phyloP scores from a whole-genome alignment of 2,888 invertebrate genomes.

The Heterodera filipjevi region DNA sequence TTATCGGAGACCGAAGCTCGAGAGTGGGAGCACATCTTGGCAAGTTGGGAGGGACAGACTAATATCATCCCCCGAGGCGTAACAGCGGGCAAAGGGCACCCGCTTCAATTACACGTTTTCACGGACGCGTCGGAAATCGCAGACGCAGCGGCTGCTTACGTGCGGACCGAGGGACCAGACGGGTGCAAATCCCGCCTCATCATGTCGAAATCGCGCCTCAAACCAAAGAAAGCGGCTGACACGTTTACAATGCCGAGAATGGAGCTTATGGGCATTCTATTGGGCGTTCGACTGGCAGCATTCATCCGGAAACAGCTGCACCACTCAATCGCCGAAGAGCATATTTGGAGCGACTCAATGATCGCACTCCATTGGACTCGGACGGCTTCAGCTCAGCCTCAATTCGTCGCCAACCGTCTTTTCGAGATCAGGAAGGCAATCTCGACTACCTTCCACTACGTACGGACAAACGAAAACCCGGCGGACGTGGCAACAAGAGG shows the following conservation, averaged over 20 bases:
- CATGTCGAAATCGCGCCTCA: conserved; percentile 15
- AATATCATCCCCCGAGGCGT: not conserved
- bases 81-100: not conserved
- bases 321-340: not conserved
- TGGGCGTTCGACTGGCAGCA: not conserved
- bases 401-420: conserved; percentile 24
- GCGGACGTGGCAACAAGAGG: conserved; percentile 32
- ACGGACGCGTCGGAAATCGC: conserved; percentile 40
- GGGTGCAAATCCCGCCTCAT: conserved; percentile 12
- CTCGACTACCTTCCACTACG: conserved; percentile 3
- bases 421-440: not conserved
- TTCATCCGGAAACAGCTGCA: conserved; percentile 6
- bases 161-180: conserved; percentile 4
- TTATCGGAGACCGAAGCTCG: not conserved
- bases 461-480: conserved; percentile 20
- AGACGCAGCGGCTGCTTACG: conserved; percentile 34
- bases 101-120: conserved; percentile 38
- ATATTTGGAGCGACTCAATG: conserved; percentile 26
- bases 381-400: not conserved
- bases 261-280: conserved; percentile 17
- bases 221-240: conserved; percentile 13
- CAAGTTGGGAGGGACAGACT: not conserved
- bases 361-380: conserved; percentile 19
- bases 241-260: conserved; percentile 28
- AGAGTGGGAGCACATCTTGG: conserved; percentile 23